A percentile compares a stretch with the other conserved stretches of the same genome.
phyloP scores from a whole-genome alignment of 1,140 invertebrate genomes.

The Stegodyphus dumicola region DNA sequence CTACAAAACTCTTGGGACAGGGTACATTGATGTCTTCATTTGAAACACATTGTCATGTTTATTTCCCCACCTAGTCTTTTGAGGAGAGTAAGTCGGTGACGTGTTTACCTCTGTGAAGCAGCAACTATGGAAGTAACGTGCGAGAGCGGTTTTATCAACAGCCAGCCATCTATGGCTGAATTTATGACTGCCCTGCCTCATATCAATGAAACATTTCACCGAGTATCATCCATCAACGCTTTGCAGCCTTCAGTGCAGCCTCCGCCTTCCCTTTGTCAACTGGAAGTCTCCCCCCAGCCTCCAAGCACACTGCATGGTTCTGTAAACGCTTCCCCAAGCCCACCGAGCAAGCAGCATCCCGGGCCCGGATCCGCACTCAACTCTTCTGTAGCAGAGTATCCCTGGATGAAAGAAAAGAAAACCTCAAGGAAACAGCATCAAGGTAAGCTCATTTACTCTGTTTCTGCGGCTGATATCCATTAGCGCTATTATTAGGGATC shows the following conservation, averaged over 20 bases:
- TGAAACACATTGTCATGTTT: background rate
- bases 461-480: constrained; percentile 18
- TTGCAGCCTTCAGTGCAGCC: constrained; percentile 50
- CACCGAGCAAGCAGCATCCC: constrained; percentile 57
- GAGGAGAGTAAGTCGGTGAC: background rate
- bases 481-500: constrained; percentile 32
- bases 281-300: constrained; percentile 57
- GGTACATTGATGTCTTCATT: constrained; percentile 3
- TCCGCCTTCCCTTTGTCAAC: constrained; percentile 55
- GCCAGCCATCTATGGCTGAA: constrained; percentile 92
- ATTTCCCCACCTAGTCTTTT: background rate
- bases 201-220: constrained; percentile 65
- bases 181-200: constrained; percentile 79
- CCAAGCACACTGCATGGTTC: constrained; percentile 31
- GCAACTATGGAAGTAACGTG: constrained; percentile 67
- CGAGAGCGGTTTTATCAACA: constrained; percentile 91
- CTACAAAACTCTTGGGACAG: background rate
- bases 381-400: constrained; percentile 76
- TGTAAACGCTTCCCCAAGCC: constrained; percentile 52
- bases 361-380: constrained; percentile 33
- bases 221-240: constrained; percentile 66
- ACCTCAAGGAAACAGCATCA: constrained; percentile 89
- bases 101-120: background rate
- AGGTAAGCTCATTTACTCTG: constrained; percentile 74
- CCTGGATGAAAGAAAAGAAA: constrained; percentile 98